Evolutionary conservation across 2,113 vertebrate species (phyloP), one percentile per base, ranked within the genome.

Genomic region (Aptenodytes forsteri): DNA sequence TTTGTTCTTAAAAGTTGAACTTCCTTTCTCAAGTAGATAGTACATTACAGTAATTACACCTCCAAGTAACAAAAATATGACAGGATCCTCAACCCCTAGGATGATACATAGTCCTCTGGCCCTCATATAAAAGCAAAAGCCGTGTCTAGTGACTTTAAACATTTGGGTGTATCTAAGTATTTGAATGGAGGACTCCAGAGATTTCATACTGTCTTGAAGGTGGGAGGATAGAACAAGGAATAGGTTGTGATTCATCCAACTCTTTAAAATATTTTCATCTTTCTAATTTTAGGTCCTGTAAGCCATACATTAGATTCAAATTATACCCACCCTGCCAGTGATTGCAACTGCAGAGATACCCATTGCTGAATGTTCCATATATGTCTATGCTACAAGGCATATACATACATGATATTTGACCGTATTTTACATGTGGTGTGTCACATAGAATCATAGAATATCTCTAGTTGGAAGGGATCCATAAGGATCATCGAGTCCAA

Each of bases 241-340:
- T 61, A 79, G 40, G n/a, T 52, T 89, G 62, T 83, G 70, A 94
- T 71, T 96, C 87, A 97, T 82, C 30, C 62, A 91, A 52, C 13
- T 76, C 56, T 29, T 70, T 38, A 55, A 89, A 91, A 54, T 87
- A 70, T 66, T 83, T 91, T 55, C 23, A 49, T 65, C 34, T 87
- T 73, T 72, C 73, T 82, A 93, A 93, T 93, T 95, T 93, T 91
- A 89, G 32, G n/a, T 38, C 18, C 50, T 59, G 9, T 32, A 66
- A 27, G 3, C 26, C 65, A 56, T 55, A 64, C 11, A 46, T 75
- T 80, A n/a, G 52, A 83, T 52, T 90, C 46, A 89, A 78, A 87
- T 70, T 52, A 42, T n/a, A 78, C 25, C 19, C 32, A 78, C 11
- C 13, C 36, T 81, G 67, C 36, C 72, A 87, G 50, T 55, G 59